These are phyloP conservation scores for Leptopilina syphax DNA, from an alignment of 2,888 invertebrate genomes.

Conservation along the genomic window DNA sequence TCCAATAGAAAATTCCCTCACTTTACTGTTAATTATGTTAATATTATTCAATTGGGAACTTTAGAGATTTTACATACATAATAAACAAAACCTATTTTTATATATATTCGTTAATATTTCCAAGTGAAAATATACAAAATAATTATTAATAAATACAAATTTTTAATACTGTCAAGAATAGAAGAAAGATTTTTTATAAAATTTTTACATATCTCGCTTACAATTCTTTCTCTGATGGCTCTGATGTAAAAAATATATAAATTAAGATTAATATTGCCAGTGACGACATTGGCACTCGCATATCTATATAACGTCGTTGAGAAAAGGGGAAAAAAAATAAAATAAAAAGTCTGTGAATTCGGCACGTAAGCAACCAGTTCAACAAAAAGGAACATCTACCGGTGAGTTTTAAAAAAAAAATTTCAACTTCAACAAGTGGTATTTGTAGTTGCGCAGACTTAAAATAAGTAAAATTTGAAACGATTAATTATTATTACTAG, in stretches of 20 bases:
- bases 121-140: no score
- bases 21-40: neutral
- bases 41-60: neutral
- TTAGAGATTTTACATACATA: neutral
- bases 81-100: no score
- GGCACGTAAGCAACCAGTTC: slow-evolving; percentile 13
- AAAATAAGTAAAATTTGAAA: neutral
- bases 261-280: slow-evolving; percentile 9
- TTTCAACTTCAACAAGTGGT: slow-evolving; percentile 18
- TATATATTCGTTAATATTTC: no score
- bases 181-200: neutral
- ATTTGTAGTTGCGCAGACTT: slow-evolving; percentile 15
- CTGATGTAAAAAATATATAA: neutral
- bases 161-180: no score
- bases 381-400: slow-evolving; percentile 12
- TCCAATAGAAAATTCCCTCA: neutral
- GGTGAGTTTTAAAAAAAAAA: slow-evolving; percentile 22
- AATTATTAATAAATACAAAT: no score
- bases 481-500: neutral
- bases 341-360: neutral
- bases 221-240: neutral
- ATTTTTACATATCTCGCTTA: neutral
- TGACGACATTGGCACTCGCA: slow-evolving; percentile 2
- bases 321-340: slow-evolving; percentile 1
- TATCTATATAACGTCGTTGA: neutral